phyloP scores from a whole-genome alignment of 2,888 invertebrate species.

The Xestia xanthographa region DNA sequence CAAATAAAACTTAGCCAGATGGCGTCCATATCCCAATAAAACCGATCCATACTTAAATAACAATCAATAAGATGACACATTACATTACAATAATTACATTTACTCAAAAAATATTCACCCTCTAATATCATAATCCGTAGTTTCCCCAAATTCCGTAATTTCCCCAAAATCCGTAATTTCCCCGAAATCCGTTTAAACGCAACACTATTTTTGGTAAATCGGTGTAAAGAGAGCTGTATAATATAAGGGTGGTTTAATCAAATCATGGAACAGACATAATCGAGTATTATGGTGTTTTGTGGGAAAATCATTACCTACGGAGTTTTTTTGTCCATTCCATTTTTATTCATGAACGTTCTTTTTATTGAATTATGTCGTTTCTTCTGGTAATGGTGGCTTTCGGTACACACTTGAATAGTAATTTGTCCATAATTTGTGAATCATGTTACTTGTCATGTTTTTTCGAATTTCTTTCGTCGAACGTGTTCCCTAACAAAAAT shows the following conservation, averaged over 20 bases:
- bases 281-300: conserved; percentile 81
- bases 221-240: conserved; percentile 69
- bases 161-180: conserved; percentile 71
- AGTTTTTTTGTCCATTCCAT: conserved; percentile 31
- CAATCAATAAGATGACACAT: conserved; percentile 69
- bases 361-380: conserved; percentile 26
- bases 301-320: conserved; percentile 59
- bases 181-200: conserved; percentile 81
- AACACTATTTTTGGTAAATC: conserved; percentile 86
- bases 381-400: not conserved
- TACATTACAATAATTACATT: conserved; percentile 84
- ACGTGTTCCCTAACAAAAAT: too few species aligned
- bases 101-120: conserved; percentile 81
- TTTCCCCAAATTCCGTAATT: conserved; percentile 71
- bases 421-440: not conserved
- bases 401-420: not conserved
- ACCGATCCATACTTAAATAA: conserved; percentile 65
- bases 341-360: conserved; percentile 50
- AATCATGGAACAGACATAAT: conserved; percentile 81
- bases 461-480: too few species aligned
- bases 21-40: conserved; percentile 60
- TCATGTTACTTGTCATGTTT: too few species aligned
- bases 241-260: conserved; percentile 84
- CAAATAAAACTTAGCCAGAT: conserved; percentile 57
- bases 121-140: conserved; percentile 75